phyloP scores from a whole-genome alignment of 2,888 invertebrate species.

The Eupithecia subumbrata region DNA sequence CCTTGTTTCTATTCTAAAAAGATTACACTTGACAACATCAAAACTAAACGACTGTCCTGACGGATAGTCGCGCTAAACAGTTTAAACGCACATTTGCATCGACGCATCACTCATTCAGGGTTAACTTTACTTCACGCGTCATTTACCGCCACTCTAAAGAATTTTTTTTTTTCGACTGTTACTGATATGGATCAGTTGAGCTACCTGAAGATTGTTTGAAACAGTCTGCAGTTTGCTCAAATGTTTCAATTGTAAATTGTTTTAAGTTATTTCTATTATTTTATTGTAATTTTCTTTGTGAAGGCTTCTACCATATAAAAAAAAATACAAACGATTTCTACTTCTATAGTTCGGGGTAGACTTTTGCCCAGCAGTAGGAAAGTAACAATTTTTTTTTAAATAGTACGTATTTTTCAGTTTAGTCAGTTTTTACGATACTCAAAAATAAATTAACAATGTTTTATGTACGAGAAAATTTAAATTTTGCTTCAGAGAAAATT shows the following conservation, averaged over 20 bases:
- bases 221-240: no score
- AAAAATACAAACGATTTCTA: background rate
- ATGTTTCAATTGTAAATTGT: no score
- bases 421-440: no score
- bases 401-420: no score
- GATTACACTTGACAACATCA: conserved; percentile 20
- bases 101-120: conserved; percentile 39
- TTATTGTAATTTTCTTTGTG: no score
- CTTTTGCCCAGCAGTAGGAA: background rate
- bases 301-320: no score
- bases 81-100: conserved; percentile 50
- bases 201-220: no score
- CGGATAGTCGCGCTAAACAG: conserved; percentile 48
- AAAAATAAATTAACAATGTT: no score
- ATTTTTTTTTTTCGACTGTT: no score
- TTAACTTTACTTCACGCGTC: conserved; percentile 23
- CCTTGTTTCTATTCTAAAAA: background rate
- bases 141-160: conserved; percentile 14
- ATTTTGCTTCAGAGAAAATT: background rate
- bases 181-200: no score
- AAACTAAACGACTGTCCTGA: conserved; percentile 49
- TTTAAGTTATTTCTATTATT: no score
- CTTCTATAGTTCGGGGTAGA: background rate
- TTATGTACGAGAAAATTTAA: no score
- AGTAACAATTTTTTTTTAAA: background rate